phyloP scores from a whole-genome alignment of 2,797 vertebrate species.

The Kryptopterus vitreolus region DNA sequence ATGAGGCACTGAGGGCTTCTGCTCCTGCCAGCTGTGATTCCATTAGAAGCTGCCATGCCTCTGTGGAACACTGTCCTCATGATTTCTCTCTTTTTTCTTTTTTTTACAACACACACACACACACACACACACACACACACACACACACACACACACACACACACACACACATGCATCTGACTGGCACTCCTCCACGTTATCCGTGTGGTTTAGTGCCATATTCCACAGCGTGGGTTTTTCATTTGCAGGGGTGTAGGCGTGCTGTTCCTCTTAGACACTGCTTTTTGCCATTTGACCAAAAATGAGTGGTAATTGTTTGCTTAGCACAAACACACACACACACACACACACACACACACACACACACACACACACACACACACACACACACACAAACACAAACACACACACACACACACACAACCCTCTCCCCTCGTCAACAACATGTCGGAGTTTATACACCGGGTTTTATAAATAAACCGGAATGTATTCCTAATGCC shows the following conservation, averaged over 20 bases:
- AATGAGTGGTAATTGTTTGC: conserved; percentile 47
- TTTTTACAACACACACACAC: conserved; percentile 14
- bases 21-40: conserved; percentile 53
- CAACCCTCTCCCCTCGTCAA: neutral
- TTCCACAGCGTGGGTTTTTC: conserved; percentile 22
- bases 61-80: conserved; percentile 37
- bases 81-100: conserved; percentile 5
- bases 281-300: conserved; percentile 36
- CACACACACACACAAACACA: no score
- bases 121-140: conserved; percentile 2
- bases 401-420: conserved; percentile 31
- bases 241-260: conserved; percentile 17
- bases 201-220: conserved; percentile 10
- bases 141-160: conserved; percentile 16
- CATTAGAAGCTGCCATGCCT: conserved; percentile 46
- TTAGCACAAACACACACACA: conserved; percentile 14
- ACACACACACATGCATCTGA: conserved; percentile 21
- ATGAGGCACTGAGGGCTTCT: conserved; percentile 35
- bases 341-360: conserved; percentile 9
- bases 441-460: neutral
- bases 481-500: neutral
- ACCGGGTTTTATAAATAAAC: neutral
- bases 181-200: conserved; percentile 19
- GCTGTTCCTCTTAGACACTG: conserved; percentile 20
- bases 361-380: conserved; percentile 9